Base-by-base conservation (phyloP, 2,113 vertebrate species). In the Procapra przewalskii region DNA sequence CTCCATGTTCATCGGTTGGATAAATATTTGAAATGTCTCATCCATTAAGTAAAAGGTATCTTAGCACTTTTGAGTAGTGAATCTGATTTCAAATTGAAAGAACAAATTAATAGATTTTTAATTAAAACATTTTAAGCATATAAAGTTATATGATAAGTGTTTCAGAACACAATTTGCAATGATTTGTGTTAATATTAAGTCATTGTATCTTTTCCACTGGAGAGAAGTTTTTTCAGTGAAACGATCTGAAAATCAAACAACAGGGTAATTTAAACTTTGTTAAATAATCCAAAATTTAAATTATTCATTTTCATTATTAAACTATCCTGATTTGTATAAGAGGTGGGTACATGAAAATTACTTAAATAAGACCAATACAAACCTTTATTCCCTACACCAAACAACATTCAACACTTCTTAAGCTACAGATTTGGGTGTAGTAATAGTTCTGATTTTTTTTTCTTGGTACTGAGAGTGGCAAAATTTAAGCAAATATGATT, bases 11-110 rank as follows among this genome's bases (percentile, higher is more conserved):
- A 90, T 55, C 62, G 94, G 93, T 81, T 96, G 84, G 71, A 62
- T 85, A 90, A 88, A 79, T 48, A 54, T 43, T 71, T 57, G 60
- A 81, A 85, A 97, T 25, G 16, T 95, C 93, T 90, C 29, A 40
- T 71, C 67, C 40, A 96, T 48, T 3, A 43, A 92, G 94, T 95
- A 97, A 64, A 97, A 91, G 5, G n/a, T 93, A 11, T 80, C 92
- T 92, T 92, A 84, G 50, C 27, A 55, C 59, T 50, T 0, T 0
- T 67, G 79, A 87, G 43, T 50, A 94, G 83, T 90, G 40, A 96
- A 92, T 96, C 87, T 86, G 96, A 75, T 93, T 97, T 84, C 88
- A 98, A 98, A 97, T 75, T 55, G 77, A 84, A 98, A 94, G 82
- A 96, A 96, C 48, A 97, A 94, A 92, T 85, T 43, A 48, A 92